Evolutionary conservation across 2,113 vertebrate genomes (phyloP).

Genomic region (Rhinopomastus cyanomelas): DNA sequence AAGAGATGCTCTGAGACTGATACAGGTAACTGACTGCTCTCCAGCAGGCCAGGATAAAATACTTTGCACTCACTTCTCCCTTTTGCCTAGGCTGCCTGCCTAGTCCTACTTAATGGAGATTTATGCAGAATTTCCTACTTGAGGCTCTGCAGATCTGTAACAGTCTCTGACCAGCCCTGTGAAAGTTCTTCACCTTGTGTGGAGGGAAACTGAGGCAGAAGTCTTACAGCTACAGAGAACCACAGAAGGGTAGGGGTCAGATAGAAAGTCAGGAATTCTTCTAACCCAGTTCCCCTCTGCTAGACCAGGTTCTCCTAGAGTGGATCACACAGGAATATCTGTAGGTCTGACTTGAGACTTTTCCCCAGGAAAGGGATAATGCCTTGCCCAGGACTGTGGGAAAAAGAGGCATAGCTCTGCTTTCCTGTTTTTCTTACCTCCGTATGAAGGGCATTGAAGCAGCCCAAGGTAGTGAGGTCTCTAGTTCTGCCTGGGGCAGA

Average conservation of each 20-base stretch:
- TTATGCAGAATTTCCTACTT: background rate
- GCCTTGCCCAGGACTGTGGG: background rate
- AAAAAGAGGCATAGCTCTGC: accelerated
- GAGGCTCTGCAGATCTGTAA: background rate
- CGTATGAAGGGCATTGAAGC: too few relatives aligned
- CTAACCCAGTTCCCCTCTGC: too few relatives aligned
- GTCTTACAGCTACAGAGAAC: too few relatives aligned
- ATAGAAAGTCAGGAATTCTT: too few relatives aligned
- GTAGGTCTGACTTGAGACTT: too few relatives aligned
- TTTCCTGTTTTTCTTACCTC: background rate
- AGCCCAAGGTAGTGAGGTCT: accelerated
- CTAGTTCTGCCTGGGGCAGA: accelerated
- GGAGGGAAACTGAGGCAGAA: slow-evolving; percentile 10
- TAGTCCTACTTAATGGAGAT: background rate
- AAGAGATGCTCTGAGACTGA: background rate
- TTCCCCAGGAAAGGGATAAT: too few relatives aligned
- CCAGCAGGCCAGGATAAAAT: background rate
- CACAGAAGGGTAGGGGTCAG: too few relatives aligned
- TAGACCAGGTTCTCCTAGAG: too few relatives aligned
- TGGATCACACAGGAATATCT: too few relatives aligned
- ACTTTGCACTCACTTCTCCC: background rate
- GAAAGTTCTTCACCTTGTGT: background rate
- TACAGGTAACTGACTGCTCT: background rate
- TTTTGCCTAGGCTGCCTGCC: background rate
- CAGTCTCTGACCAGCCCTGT: background rate